Base-by-base conservation (phyloP, 2,888 invertebrate species). In the Crocallis elinguaria region DNA sequence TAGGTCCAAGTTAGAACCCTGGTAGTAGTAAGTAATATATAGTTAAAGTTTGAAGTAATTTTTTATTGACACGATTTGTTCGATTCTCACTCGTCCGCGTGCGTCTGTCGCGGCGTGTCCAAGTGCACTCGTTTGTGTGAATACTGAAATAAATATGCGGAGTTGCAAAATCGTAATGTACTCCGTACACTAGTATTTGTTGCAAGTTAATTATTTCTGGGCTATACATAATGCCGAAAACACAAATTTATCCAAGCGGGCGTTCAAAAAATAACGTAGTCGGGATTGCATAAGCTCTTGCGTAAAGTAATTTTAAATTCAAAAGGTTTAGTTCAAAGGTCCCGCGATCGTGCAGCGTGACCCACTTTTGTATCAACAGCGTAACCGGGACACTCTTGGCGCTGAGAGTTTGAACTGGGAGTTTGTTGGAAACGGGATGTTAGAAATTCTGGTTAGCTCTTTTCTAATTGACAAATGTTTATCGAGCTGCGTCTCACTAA, bases 231-330 rank as follows among this genome's bases (percentile, higher is more conserved):
- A 23, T 8, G 23, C 23, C 23, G 23, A 23, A 6, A 6, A 23
- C 23, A 23, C 23, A 6, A 8, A 8, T 23, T 23, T 8, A 23
- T 3, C 23, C 23, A 8, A 19, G 5, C 5, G 19, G 3, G 19
- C 5, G 3, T 19, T 4, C 5, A 3, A 19, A 19, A 25, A 8
- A 25, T 25, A 25, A 7, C 6, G 8, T 33, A 12, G 19, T 27
- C 13, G 11, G 11, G 23, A 21, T 44, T 14, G 27, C 46, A 35
- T 29, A 16, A 29, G 21, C 38, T 13, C 17, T 11, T 29, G 33
- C 35, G 25, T 42, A 60, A 56, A 56, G 49, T 55, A 55, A 53
- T 58, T 61, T 61, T 61, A 49, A 39, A 50, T 61, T 48, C 49
- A 52, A 57, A 57, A 46, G 51, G 42, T 38, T 30, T 37, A 38